Percentiles rank a stretch among this genome's conserved stretches.
Conservation (phyloP, 2,797 vertebrate genomes). For the Silurus lanzhouensis region DNA sequence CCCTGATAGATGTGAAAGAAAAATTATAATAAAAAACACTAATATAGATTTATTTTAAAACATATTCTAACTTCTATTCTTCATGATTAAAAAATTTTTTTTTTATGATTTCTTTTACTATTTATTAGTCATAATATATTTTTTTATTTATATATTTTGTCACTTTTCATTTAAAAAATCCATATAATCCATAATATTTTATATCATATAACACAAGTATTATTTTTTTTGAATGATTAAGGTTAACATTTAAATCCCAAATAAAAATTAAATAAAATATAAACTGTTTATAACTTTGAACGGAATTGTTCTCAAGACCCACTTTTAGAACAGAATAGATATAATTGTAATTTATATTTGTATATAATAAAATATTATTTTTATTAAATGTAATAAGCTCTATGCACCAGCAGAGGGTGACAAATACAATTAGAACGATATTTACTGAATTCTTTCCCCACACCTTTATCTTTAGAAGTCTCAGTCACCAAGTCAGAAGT, state of each 20-base stretch:
- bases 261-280: not conserved
- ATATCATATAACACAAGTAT: not conserved
- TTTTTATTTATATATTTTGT: too few relatives aligned
- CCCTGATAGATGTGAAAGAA: too few relatives aligned
- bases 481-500: not conserved
- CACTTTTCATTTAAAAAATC: not conserved
- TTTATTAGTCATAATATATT: too few relatives aligned
- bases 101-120: too few relatives aligned
- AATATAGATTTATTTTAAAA: too few relatives aligned
- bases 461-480: too few relatives aligned
- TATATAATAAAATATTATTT: too few relatives aligned
- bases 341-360: too few relatives aligned
- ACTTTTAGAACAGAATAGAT: not conserved
- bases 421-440: not conserved
- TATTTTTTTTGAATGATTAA: not conserved
- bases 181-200: not conserved
- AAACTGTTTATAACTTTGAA: not conserved
- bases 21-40: too few relatives aligned
- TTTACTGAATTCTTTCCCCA: not conserved
- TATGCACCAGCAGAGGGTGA: slow-evolving; percentile 14
- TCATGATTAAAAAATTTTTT: too few relatives aligned
- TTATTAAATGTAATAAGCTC: not conserved
- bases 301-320: not conserved
- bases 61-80: too few relatives aligned
- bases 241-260: not conserved